Evolutionary conservation across 35 echinoderm and acorn worm genomes (phyloP).

Genomic region (Lytechinus variegatus): DNA sequence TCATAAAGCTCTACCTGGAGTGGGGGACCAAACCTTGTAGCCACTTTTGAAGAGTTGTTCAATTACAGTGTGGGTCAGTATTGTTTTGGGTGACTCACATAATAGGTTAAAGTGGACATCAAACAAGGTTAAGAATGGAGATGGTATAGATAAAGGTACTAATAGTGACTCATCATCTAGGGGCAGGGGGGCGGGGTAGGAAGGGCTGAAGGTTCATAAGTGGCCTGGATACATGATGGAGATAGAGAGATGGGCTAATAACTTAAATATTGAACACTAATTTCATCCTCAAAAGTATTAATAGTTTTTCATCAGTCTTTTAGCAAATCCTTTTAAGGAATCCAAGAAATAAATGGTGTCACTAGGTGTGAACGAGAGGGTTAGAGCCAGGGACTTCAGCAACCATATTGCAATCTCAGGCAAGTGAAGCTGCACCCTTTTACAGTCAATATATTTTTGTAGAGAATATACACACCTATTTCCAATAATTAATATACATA

Average conservation of each 20-base stretch:
- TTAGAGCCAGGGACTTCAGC: no score
- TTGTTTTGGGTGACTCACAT: background rate
- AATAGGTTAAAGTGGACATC: slow-evolving; percentile 12
- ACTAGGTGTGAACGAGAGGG: no score
- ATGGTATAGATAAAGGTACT: background rate
- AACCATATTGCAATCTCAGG: no score
- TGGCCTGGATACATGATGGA: background rate
- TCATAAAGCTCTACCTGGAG: background rate
- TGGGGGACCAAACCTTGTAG: background rate
- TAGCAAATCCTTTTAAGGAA: no score
- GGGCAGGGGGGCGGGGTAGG: background rate
- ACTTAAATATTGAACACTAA: no score
- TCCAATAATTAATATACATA: background rate
- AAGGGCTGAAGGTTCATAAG: background rate
- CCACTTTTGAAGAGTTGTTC: background rate
- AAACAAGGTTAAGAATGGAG: background rate
- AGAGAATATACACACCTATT: background rate
- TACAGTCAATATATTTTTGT: background rate
- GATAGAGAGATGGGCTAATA: no score
- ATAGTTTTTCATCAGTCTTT: no score
- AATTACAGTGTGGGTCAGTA: background rate
- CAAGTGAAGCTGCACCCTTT: no score
- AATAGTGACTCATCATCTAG: background rate
- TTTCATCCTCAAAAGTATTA: no score
- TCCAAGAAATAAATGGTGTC: no score